Conservation (phyloP, 2,888 invertebrate species). For the Drosophila mimetica region DNA sequence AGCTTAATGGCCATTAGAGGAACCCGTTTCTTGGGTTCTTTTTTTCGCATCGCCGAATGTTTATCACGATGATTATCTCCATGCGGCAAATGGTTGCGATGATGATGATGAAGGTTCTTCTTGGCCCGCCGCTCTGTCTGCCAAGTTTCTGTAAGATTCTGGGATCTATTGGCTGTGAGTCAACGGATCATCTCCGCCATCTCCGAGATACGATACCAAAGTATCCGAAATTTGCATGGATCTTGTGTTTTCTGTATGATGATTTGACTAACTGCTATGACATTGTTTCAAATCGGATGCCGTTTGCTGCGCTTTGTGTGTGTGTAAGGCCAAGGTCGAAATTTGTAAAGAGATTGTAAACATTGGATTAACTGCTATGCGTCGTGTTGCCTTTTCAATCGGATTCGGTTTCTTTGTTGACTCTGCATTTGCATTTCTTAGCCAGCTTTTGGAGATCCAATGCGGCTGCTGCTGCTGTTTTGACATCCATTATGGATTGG, state of each 20-base stretch:
- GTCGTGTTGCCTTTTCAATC: constrained; percentile 54
- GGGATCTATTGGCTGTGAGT: constrained; percentile 12
- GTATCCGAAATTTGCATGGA: constrained; percentile 1
- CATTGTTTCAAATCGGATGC: constrained; percentile 63
- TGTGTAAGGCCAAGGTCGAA: constrained; percentile 75
- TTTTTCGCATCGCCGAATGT: constrained; percentile 2
- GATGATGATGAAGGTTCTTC: constrained; percentile 31
- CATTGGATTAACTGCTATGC: constrained; percentile 66
- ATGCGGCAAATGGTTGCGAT: constrained; percentile 13
- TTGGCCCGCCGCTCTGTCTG: constrained; percentile 60
- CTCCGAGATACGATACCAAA: not conserved
- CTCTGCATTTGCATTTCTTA: constrained; percentile 70
- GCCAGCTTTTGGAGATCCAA: constrained; percentile 26
- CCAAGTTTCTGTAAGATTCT: constrained; percentile 62
- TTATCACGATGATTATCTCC: constrained; percentile 19
- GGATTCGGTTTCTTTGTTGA: constrained; percentile 36
- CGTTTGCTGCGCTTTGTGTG: constrained; percentile 66
- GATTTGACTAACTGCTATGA: constrained; percentile 61
- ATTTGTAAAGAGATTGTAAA: constrained; percentile 79
- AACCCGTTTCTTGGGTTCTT: constrained; percentile 33
- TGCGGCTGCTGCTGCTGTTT: constrained; percentile 44
- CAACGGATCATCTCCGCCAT: constrained; percentile 15
- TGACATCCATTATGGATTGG: constrained; percentile 72
- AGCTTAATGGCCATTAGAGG: constrained; percentile 43
- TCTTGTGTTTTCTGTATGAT: not conserved